Evolutionary conservation across 2,113 vertebrate genomes (phyloP), one percentile per base, ranked within the genome.

Genomic region (Hemicordylus capensis): DNA sequence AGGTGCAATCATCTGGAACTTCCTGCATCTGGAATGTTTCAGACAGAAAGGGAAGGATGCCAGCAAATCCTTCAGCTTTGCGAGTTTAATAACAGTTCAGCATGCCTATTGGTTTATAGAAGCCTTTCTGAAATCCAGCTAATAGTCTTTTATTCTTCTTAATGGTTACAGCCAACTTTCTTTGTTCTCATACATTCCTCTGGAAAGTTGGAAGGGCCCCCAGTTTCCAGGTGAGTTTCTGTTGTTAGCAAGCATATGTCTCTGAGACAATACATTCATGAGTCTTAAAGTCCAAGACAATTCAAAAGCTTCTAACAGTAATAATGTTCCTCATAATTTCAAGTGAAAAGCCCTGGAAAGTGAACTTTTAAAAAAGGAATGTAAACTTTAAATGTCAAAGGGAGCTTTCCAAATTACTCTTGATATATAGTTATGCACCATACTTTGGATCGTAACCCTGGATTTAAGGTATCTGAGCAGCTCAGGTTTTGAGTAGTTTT

Each of bases 301-400:
- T 59, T 92, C 4, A 4, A 59, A 1, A 39, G 2, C 3, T 89
- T 81, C 51, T 64, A 80, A 83, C 63, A 58, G 20, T 83, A 81
- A 87, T 90, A 63, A 70, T 61, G 39, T 80, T 89, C 34, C 39
- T 91, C 54, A 61, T 34, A 0, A 0, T 75, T 85, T 89, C 61
- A 61, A n/a, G 31, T 78, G 74, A 74, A 89, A 89, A 81, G 3
- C 28, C 42, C 19, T 83, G 63, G 84, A 92, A 89, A 76, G 2
- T 2, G 28, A 87, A 83, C 34, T 77, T 91, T 59, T 74, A 46
- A 19, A n/a, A 37, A 59, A 46, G 56, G 74, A 92, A 83, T 76
- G 24, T 81, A 85, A 73, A 69, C 22, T 79, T 90, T 86, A 94
- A 92, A 86, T 72, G 44, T 89, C 72, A 91, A 88, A 84, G 0